Conservation (phyloP, 2,113 vertebrate species). For the Isurus oxyrinchus region DNA sequence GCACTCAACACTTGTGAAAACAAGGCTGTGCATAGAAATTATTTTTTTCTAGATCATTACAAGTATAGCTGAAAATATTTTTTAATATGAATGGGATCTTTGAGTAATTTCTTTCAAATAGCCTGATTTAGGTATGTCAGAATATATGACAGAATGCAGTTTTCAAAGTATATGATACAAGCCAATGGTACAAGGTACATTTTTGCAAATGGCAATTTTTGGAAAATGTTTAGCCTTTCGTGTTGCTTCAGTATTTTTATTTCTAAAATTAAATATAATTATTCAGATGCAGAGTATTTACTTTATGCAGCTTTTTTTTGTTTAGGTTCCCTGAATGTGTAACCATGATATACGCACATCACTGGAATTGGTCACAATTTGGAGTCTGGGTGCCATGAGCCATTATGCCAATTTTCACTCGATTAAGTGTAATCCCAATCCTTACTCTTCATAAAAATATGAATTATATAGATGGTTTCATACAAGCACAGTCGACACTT, state of each 20-base stretch:
- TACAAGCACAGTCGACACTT: neutral
- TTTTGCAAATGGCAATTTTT: neutral
- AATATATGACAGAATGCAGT: neutral
- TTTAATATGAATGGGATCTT: neutral
- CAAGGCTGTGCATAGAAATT: neutral
- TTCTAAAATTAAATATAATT: neutral
- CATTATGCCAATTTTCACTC: neutral
- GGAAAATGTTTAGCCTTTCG: neutral
- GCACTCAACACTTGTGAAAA: neutral
- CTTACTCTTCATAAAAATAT: neutral
- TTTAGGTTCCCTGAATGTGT: neutral
- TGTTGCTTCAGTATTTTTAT: neutral
- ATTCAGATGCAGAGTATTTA: neutral
- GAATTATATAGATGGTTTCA: neutral
- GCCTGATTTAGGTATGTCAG: neutral
- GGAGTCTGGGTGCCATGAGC: neutral
- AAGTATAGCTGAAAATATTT: neutral
- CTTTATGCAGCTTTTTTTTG: neutral
- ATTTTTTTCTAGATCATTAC: neutral
- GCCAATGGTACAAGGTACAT: neutral
- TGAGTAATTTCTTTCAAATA: neutral
- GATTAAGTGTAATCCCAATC: neutral
- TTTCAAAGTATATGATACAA: neutral
- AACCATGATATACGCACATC: neutral
- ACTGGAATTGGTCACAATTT: neutral